Evolutionary conservation across 1,140 invertebrate genomes (phyloP).

Genomic region (Apis mellifera): DNA sequence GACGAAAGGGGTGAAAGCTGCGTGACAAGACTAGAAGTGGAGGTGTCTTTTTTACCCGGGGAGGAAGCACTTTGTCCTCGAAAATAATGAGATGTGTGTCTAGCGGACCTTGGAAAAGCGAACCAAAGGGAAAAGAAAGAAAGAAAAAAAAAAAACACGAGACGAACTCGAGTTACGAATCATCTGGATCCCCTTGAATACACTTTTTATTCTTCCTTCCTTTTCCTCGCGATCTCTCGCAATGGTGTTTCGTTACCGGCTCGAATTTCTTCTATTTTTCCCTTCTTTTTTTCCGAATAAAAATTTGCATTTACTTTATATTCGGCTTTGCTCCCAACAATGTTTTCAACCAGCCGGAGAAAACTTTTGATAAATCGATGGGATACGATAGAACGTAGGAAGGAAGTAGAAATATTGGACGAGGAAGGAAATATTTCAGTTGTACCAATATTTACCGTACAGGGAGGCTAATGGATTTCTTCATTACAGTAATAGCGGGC

Average conservation of each 20-base stretch:
- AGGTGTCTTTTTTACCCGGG: constrained; percentile 29
- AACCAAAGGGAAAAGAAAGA: not conserved
- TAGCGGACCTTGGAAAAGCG: constrained; percentile 24
- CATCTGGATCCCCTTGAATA: not conserved
- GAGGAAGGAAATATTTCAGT: constrained; percentile 43
- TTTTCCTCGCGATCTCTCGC: not conserved
- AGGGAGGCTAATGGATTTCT: constrained; percentile 58
- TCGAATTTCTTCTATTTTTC: not conserved
- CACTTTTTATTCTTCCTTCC: not conserved
- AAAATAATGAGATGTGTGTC: constrained; percentile 63
- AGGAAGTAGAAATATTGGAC: constrained; percentile 25
- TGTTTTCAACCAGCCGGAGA: no score
- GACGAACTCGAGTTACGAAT: constrained; percentile 8
- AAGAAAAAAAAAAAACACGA: not conserved
- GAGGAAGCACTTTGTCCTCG: constrained; percentile 36
- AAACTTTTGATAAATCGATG: constrained; percentile 8
- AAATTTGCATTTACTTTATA: not conserved
- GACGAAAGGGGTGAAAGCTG: constrained; percentile 15
- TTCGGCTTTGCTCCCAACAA: no score
- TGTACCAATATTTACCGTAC: constrained; percentile 52
- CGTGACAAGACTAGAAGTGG: constrained; percentile 17
- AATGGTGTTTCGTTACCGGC: not conserved
- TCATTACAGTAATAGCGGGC: constrained; percentile 57
- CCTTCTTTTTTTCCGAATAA: no score
- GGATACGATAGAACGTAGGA: not conserved